Base-by-base conservation (phyloP, 2,113 vertebrate species). In the Ochotona curzoniae region DNA sequence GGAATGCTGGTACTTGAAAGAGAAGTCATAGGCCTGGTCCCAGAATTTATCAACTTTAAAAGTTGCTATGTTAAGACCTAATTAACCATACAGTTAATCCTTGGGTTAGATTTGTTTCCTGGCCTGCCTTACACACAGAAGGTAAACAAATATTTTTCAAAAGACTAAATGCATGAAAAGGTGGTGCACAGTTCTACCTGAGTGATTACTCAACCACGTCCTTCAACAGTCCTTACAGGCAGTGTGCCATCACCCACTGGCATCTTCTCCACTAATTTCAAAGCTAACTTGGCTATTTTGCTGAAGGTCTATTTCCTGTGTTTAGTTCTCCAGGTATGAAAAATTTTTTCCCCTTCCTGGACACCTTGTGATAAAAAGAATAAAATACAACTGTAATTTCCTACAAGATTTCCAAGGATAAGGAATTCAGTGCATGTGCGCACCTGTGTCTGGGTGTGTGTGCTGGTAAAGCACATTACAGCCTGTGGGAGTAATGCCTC, bases 321-420 rank as follows among this genome's bases (percentile, higher is more conserved):
- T 21, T 64, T 17, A 44, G 67, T 85, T 89, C 15, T 71, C 25
- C 15, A 91, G 70, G 25, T 63, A 69, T 25, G 73, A 87, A 78
- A 87, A 80, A 79, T 38, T 13, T 6, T 70, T 23, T 79, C 47
- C 69, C 73, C 28, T 64, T 35, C 66, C 73, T 69, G 15, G 60
- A 30, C 17, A 90, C 9, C 47, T 84, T 8, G 15, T 67, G 32
- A 92, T 14, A 38, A 93, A 83, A 28, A 71, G 0, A 87, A 28
- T 78, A 74, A 82, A 78, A 64, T 54, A 51, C 14, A 93, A 83
- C 32, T 54, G 11, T 64, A 95, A 93, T 87, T 89, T 96, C 71
- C 73, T 67, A 30, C 20, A 81, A 73, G 10, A 32, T 78, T 84
- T 92, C 57, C 26, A 44, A 51, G 49, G 69, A 90, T 18, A 85